These are phyloP conservation scores for Drepana arcuata DNA, from an alignment of 1,140 invertebrate genomes.

Conservation along the genomic window DNA sequence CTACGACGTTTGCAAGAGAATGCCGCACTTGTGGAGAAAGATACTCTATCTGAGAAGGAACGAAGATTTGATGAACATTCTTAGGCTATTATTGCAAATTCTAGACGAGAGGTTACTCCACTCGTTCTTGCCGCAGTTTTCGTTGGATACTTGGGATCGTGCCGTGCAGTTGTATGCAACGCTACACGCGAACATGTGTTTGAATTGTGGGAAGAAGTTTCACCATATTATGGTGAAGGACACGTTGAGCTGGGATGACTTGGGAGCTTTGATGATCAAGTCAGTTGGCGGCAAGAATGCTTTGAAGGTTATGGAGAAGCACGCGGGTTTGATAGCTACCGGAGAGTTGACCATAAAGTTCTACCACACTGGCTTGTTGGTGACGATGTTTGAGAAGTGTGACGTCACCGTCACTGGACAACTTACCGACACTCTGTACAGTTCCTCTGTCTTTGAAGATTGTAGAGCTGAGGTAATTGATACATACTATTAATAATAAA, in stretches of 20 bases:
- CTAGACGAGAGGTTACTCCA: conserved; percentile 62
- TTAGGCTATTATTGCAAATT: conserved; percentile 65
- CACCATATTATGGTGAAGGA: conserved; percentile 53
- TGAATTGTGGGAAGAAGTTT: conserved; percentile 67
- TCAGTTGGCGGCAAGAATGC: conserved; percentile 64
- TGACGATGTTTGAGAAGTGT: conserved; percentile 56
- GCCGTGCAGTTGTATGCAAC: conserved; percentile 57
- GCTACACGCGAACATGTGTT: conserved; percentile 57
- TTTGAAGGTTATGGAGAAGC: conserved; percentile 48
- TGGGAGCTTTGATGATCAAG: conserved; percentile 61
- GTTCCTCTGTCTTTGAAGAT: conserved; percentile 51
- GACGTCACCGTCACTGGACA: conserved; percentile 42
- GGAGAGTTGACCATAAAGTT: conserved; percentile 60
- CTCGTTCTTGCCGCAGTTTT: conserved; percentile 63
- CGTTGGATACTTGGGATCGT: conserved; percentile 58
- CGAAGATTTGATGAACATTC: conserved; percentile 61
- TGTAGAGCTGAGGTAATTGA: conserved; percentile 54
- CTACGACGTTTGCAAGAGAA: conserved; percentile 71
- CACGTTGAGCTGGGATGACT: conserved; percentile 61
- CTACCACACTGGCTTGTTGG: conserved; percentile 57
- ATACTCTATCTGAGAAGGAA: conserved; percentile 62
- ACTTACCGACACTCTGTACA: conserved; percentile 58
- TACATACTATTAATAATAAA: too few species aligned
- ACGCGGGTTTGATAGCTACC: conserved; percentile 45
- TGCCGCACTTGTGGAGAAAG: conserved; percentile 75